Evolutionary conservation across 2,797 vertebrate species (phyloP), one percentile per base, ranked within the genome.

Genomic region (Sebastiscus albofasciatus): DNA sequence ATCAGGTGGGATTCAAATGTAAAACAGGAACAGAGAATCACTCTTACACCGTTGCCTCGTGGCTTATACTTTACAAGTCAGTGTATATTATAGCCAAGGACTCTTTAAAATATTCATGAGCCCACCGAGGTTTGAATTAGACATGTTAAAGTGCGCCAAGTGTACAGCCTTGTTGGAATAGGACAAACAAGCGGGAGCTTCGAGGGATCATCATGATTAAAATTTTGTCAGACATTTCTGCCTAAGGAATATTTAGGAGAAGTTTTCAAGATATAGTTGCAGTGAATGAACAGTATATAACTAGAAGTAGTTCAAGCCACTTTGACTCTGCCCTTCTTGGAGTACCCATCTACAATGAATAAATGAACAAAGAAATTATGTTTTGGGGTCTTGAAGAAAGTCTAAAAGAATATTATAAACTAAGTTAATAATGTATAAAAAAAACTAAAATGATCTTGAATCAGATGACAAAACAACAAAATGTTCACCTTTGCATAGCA

Each of bases 91-190:
- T 6, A 46, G 74, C 59, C 39, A 49, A 82, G 62, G 24, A 31
- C 36, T 46, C 13, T 65, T 72, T 83, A 52, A 81, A 84, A 82
- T 67, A 88, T 86, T 71, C 71, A 87, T 18, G 26, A 68, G 62
- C 66, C 69, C 20, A 4, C 65, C n/a, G 69, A 74, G 39, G 72
- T 61, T 66, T 67, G 65, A 82, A 66, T 71, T 22, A 81, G 73
- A 72, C 54, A 46, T 31, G 77, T 66, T 54, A 10, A 26, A 73
- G 69, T 54, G 71, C 49, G 77, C 39, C 13, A 7, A 58, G 52
- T 80, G 60, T 10, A 3, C 34, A 4, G 64, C 58, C 42, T 72
- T 26, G 64, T 74, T 79, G 26, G 42, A 75, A 24, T 27, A 29
- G 82, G 80, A 76, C 36, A 76, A 80, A 75, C 8, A 34, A 20